Percentiles rank a stretch among this genome's conserved stretches.
Evolutionary conservation across 2,888 invertebrate genomes (phyloP).

Genomic region (Allolobophora icterica): DNA sequence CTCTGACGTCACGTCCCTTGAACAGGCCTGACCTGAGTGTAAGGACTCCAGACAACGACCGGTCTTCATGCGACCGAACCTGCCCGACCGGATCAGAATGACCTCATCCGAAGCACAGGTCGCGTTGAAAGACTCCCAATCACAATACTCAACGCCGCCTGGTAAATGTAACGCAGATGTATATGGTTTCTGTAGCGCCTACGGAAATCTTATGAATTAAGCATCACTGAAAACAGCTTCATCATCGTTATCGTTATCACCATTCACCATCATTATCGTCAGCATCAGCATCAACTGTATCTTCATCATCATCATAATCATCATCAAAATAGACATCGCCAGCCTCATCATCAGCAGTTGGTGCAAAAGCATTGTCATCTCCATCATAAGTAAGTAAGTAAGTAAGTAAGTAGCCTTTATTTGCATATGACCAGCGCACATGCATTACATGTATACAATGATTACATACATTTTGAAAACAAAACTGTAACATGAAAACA

Average conservation of each 20-base stretch:
- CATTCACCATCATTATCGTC: background rate
- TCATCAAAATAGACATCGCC: no score
- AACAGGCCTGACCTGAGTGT: background rate
- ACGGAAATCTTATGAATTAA: background rate
- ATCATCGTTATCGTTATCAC: background rate
- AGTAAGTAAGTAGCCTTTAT: no score
- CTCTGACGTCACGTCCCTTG: background rate
- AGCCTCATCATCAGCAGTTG: no score
- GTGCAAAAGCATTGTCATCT: no score
- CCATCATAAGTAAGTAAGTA: no score
- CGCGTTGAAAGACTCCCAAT: background rate
- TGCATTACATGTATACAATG: no score
- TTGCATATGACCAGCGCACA: no score
- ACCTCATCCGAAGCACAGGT: constrained; percentile 1
- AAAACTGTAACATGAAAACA: no score
- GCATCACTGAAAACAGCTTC: background rate
- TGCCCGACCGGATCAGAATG: background rate
- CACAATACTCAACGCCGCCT: background rate
- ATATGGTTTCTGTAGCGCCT: background rate
- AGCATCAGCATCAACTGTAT: background rate
- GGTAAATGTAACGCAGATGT: background rate
- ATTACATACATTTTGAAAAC: no score
- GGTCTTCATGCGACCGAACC: constrained; percentile 10
- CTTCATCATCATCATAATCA: background rate
- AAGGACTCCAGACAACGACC: background rate